Conservation (phyloP, 2,888 invertebrate species). For the Hirtodrosophila confusa region DNA sequence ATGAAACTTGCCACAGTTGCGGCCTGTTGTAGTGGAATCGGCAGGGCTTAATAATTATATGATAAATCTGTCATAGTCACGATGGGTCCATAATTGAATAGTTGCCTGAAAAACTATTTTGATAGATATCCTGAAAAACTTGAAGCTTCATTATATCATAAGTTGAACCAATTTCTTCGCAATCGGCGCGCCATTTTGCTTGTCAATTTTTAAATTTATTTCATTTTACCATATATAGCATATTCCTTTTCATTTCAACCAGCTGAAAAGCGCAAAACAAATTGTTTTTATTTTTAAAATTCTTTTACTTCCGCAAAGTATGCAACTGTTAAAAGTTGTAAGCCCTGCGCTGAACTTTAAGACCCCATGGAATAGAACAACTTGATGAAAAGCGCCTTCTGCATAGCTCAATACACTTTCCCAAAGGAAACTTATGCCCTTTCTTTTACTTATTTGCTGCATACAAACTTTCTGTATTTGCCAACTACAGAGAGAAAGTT, state of each 20-base stretch:
- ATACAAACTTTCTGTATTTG: conserved; percentile 25
- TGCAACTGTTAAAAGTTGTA: conserved; percentile 44
- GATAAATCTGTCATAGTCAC: too few species aligned
- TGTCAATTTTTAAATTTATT: not conserved
- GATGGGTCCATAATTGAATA: too few species aligned
- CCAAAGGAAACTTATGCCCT: conserved; percentile 24
- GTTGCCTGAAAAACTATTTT: too few species aligned
- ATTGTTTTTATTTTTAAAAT: conserved; percentile 3
- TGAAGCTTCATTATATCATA: too few species aligned
- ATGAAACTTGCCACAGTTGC: too few species aligned
- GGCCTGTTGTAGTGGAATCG: too few species aligned
- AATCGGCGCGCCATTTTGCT: too few species aligned
- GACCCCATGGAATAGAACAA: not conserved
- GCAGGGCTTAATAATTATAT: too few species aligned
- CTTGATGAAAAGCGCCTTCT: not conserved
- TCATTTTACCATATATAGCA: conserved; percentile 7
- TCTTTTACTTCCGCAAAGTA: conserved; percentile 46
- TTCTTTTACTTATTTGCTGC: conserved; percentile 6
- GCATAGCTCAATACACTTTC: conserved; percentile 26
- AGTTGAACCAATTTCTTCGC: too few species aligned
- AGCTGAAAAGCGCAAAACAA: conserved; percentile 15
- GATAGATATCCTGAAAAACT: too few species aligned
- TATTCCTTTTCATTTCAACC: conserved; percentile 44
- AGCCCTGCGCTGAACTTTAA: conserved; percentile 36
- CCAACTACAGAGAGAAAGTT: conserved; percentile 15